phyloP scores from a whole-genome alignment of 2,888 invertebrate species.

The Chloroclysta siterata region DNA sequence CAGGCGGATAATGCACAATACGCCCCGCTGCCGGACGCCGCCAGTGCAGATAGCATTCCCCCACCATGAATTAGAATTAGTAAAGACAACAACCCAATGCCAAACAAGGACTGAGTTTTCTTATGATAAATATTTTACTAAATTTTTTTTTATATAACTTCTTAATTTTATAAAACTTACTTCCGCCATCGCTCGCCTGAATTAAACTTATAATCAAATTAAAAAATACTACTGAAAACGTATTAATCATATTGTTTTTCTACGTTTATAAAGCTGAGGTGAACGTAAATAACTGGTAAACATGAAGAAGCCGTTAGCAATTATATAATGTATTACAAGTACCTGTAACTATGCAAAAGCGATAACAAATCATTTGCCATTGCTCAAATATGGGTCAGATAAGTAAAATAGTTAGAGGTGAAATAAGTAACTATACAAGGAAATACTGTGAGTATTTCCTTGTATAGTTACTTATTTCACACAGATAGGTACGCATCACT shows the following conservation, averaged over 20 bases:
- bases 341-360: neutral
- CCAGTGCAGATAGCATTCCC: too few relatives aligned
- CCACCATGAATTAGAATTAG: too few relatives aligned
- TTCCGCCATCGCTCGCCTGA: slow-evolving; percentile 8
- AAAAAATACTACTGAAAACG: slow-evolving; percentile 1
- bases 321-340: neutral
- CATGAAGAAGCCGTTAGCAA: neutral
- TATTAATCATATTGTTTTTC: slow-evolving; percentile 8
- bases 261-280: neutral
- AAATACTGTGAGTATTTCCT: too few relatives aligned
- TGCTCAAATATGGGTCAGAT: slow-evolving; percentile 2
- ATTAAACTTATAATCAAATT: slow-evolving; percentile 7
- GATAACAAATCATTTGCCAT: slow-evolving; percentile 5
- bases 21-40: too few relatives aligned
- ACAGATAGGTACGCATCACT: too few relatives aligned
- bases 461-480: too few relatives aligned
- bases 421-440: neutral
- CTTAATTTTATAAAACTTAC: neutral
- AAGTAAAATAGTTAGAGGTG: neutral
- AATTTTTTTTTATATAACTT: too few relatives aligned
- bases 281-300: neutral
- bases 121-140: too few relatives aligned
- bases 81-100: too few relatives aligned
- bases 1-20: too few relatives aligned
- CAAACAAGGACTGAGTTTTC: too few relatives aligned